phyloP scores from a whole-genome alignment of 2,888 invertebrate species.

The Heliothis peltigera region DNA sequence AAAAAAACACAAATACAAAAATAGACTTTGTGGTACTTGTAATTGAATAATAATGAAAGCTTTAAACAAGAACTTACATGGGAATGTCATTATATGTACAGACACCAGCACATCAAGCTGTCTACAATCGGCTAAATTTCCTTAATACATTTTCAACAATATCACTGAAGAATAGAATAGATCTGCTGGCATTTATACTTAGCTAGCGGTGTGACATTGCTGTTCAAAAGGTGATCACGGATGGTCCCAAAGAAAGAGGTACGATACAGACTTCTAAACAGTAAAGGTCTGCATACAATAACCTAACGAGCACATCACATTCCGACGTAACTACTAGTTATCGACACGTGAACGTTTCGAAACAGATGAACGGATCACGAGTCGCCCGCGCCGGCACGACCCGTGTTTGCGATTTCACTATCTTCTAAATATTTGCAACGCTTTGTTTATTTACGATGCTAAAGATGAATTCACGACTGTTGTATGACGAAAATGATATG shows the following conservation, averaged over 20 bases:
- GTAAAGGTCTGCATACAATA: constrained; percentile 11
- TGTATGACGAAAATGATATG: constrained; percentile 30
- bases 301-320: constrained; percentile 46
- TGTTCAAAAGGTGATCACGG: not conserved
- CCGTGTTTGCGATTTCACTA: constrained; percentile 80
- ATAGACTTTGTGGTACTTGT: too few relatives aligned
- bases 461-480: constrained; percentile 53
- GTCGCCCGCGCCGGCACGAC: constrained; percentile 61
- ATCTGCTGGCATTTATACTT: too few relatives aligned
- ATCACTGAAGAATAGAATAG: too few relatives aligned
- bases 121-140: too few relatives aligned
- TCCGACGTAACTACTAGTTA: constrained; percentile 45
- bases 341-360: constrained; percentile 51
- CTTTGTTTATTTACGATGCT: constrained; percentile 46
- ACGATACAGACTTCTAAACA: not conserved
- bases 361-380: constrained; percentile 75
- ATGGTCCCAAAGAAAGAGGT: not conserved
- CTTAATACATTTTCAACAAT: too few relatives aligned
- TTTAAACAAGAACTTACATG: too few relatives aligned
- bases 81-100: too few relatives aligned
- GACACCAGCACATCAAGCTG: too few relatives aligned
- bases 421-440: constrained; percentile 61
- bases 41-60: too few relatives aligned
- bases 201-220: not conserved
- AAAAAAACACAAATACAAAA: too few relatives aligned